Conservation (phyloP, 2,888 invertebrate species). For the Syritta pipiens region DNA sequence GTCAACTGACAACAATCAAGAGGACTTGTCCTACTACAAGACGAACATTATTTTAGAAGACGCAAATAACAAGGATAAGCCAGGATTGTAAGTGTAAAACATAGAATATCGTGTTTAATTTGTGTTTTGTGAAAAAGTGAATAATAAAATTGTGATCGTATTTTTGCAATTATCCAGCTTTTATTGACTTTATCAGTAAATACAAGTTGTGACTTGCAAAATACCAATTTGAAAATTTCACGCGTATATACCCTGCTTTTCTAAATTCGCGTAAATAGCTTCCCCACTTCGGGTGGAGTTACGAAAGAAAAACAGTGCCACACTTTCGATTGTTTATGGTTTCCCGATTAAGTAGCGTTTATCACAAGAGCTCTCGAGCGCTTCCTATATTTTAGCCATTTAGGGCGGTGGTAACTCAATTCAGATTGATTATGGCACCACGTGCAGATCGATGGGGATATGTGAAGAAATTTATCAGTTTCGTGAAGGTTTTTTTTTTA, state of each 20-base stretch:
- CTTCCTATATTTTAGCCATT: too few relatives aligned
- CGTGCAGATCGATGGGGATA: too few relatives aligned
- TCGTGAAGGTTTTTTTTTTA: too few relatives aligned
- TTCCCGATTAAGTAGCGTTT: too few relatives aligned
- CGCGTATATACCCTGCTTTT: not conserved
- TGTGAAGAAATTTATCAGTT: too few relatives aligned
- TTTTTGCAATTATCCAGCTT: not conserved
- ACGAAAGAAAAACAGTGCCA: too few relatives aligned
- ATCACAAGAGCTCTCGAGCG: too few relatives aligned
- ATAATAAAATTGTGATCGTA: not conserved
- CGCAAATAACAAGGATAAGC: conserved; percentile 6
- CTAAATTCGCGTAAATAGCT: not conserved
- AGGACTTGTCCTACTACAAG: conserved; percentile 54
- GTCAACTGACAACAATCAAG: conserved; percentile 24
- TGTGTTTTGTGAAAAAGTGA: not conserved
- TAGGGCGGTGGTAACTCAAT: too few relatives aligned
- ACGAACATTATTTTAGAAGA: conserved; percentile 51
- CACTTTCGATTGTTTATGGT: too few relatives aligned
- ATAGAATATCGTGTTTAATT: not conserved
- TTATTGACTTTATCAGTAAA: conserved; percentile 11
- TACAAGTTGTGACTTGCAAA: conserved; percentile 20
- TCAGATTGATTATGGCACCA: too few relatives aligned
- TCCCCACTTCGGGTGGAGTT: too few relatives aligned
- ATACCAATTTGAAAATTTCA: not conserved
- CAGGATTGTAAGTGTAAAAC: conserved; percentile 30